Evolutionary conservation across 2,888 invertebrate species (phyloP), one percentile per base, ranked within the genome.

Genomic region (Pheosia gnoma): DNA sequence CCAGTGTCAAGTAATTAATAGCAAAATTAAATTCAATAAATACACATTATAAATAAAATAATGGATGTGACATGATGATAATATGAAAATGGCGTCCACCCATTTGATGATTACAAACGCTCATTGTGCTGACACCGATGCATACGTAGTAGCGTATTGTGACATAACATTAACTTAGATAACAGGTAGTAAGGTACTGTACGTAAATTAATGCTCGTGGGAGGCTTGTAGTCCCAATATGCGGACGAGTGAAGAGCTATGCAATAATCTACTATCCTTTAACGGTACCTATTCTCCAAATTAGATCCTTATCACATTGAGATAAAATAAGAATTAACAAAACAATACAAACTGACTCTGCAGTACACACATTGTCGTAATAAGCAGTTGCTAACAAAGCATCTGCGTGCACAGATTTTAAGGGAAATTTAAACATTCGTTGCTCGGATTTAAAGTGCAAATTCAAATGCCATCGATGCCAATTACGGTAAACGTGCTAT

Each of bases 151-250:
- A 25, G 25, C 25, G 2, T 2, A 25, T 25, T 25, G 63, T 71
- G 62, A 54, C 41, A 64, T 67, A 57, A 66, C 55, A 54, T 67
- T 39, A 63, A 58, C 62, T 67, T 68, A 67, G 69, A 70, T 72
- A 75, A 72, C 55, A 55, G 52, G 9, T 25, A 25, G 25, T 25
- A 25, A 25, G 25, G 25, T 25, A 25, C 25, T 25, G 25, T 25
- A 2, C 25, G 25, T 25, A 3, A 8, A 60, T 70, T 67, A 75
- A 75, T 67, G 49, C 62, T 60, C 62, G 68, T 72, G 70, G 58
- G 74, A 74, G 65, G 59, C 65, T 3, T 6, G 6, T 38, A 43
- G 57, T 70, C 73, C 70, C 56, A 68, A 71, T 69, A 60, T 54
- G 47, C 56, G 61, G 9, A 0, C 59, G 43, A 51, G 51, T 25